Evolutionary conservation across 2,888 invertebrate species (phyloP), one percentile per base, ranked within the genome.

Genomic region (Synanthedon vespiformis): DNA sequence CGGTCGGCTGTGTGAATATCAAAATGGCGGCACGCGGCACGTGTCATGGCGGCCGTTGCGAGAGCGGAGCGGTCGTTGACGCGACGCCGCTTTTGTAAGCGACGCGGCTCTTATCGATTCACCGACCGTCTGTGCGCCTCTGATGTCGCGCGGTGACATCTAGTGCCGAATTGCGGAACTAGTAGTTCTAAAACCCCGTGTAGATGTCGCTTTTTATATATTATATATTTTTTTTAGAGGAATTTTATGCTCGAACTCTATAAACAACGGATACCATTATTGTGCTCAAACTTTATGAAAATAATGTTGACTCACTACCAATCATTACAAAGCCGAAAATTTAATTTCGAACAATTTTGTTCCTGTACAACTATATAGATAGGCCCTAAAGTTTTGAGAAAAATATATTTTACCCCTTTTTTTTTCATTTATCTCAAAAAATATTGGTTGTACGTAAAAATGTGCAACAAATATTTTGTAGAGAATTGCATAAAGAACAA

Each of bases 1-100:
- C 22, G 13, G 13, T 14, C 14, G 44, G n/a, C 44, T 44, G 44
- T 13, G n/a, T 44, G 44, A 13, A 44, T 44, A 81, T 77, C 81
- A 83, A 86, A 79, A 86, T 86, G 85, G 70, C 83, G 78, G 68
- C 75, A 72, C 69, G 69, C 83, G 78, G 68, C 75, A 72, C 69
- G 66, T 66, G 66, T 70, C 67, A 57, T 57, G 65, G 58, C 72
- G 60, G 68, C 67, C 70, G 66, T 68, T 67, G 68, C 62, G 60
- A 61, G 60, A 61, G 58, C 56, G 64, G 58, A 5, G 72, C 70
- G 84, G 83, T 85, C 84, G 84, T 82, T 84, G 85, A 83, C 84
- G 83, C 70, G 63, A 57, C 67, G 56, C 59, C 63, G 51, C 55
- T 63, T 55, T 58, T 57, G 59, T 57, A 61, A 65, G 68, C 67